Evolutionary conservation across 2,888 invertebrate genomes (phyloP).

Genomic region (Choreutis nemorana): DNA sequence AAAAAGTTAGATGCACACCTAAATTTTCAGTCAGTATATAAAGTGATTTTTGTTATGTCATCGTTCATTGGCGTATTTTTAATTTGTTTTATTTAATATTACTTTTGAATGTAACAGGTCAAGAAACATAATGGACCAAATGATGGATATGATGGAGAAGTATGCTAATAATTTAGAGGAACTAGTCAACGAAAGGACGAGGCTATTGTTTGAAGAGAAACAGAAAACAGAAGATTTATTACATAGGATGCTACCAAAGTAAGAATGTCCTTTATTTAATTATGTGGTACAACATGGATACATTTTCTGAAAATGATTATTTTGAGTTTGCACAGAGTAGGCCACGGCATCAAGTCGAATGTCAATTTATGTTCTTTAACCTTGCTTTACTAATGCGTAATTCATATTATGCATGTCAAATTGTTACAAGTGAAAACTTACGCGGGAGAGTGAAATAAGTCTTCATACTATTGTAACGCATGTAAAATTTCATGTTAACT

Average conservation of each 20-base stretch:
- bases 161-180: slow-evolving; percentile 95
- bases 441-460: too few species aligned
- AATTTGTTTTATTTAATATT: too few species aligned
- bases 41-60: slow-evolving; percentile 4
- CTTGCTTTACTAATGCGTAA: slow-evolving; percentile 16
- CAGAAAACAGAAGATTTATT: slow-evolving; percentile 91
- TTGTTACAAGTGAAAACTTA: too few species aligned
- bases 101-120: slow-evolving; percentile 68
- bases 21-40: not conserved
- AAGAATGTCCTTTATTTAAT: slow-evolving; percentile 26
- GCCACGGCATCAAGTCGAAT: not conserved
- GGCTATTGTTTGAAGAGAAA: slow-evolving; percentile 89
- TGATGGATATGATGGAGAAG: slow-evolving; percentile 98
- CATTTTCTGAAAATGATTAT: slow-evolving; percentile 11
- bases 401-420: slow-evolving; percentile 27
- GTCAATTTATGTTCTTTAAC: slow-evolving; percentile 10
- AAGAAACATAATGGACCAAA: slow-evolving; percentile 94
- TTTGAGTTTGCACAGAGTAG: slow-evolving; percentile 9
- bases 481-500: too few species aligned
- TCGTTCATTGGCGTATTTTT: too few species aligned
- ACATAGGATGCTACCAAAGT: slow-evolving; percentile 94
- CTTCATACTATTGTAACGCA: too few species aligned
- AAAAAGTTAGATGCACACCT: not conserved
- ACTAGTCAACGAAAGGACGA: slow-evolving; percentile 90
- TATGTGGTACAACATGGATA: slow-evolving; percentile 16